Evolutionary conservation across 2,888 invertebrate genomes (phyloP).

Genomic region (Sisyra nigra): DNA sequence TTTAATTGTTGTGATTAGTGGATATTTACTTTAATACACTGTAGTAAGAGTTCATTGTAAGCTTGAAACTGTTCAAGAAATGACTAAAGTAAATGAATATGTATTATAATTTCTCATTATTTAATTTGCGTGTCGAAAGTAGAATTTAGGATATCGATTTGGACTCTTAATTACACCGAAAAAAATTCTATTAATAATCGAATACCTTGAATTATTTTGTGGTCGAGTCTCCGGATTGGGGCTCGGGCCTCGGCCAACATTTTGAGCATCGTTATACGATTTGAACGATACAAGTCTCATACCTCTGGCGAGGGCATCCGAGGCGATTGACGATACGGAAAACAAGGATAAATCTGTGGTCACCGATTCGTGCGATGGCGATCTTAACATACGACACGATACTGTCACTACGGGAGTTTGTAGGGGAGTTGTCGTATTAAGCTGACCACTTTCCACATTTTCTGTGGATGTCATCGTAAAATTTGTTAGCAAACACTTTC

Average conservation of each 20-base stretch:
- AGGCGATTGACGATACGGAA: conserved; percentile 53
- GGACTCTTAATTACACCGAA: not conserved
- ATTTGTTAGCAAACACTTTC: not conserved
- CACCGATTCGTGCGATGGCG: conserved; percentile 71
- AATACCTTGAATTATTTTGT: conserved; percentile 23
- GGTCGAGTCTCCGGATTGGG: conserved; percentile 47
- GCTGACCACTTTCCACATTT: conserved; percentile 11
- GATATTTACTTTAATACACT: too few relatives aligned
- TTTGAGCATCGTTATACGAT: conserved; percentile 30
- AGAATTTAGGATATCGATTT: too few relatives aligned
- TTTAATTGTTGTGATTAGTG: too few relatives aligned
- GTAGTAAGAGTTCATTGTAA: too few relatives aligned
- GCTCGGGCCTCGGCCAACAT: conserved; percentile 41
- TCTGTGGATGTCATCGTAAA: conserved; percentile 5
- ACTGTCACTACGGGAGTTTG: conserved; percentile 34
- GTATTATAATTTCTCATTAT: too few relatives aligned
- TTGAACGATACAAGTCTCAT: conserved; percentile 31
- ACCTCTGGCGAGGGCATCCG: conserved; percentile 29
- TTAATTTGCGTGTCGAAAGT: too few relatives aligned
- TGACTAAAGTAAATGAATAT: too few relatives aligned
- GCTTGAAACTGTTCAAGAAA: too few relatives aligned
- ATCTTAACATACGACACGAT: conserved; percentile 48
- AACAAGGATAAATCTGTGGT: conserved; percentile 68
- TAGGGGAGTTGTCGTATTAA: conserved; percentile 19
- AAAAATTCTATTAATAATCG: conserved; percentile 1